Conservation (phyloP, 2,113 vertebrate species). For the Bambusicola thoracicus region DNA sequence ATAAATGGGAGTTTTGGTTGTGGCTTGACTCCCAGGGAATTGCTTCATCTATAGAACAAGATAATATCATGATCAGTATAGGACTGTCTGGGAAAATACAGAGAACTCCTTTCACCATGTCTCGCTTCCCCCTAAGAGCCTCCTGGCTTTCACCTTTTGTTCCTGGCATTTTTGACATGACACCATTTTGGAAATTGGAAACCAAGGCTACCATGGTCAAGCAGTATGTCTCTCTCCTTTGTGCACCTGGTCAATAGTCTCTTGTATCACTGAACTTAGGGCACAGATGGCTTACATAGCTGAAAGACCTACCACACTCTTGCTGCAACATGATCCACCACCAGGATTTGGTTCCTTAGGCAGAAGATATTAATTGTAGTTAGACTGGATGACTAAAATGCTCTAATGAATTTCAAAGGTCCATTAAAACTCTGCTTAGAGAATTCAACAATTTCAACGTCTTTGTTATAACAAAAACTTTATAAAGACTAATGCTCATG, state of each 20-base stretch:
- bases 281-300: slow-evolving; percentile 42
- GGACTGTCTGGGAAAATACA: neutral
- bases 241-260: slow-evolving; percentile 45
- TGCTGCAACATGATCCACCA: slow-evolving; percentile 27
- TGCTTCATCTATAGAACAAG: neutral
- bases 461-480: neutral
- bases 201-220: neutral
- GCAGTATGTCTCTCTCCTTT: slow-evolving; percentile 18
- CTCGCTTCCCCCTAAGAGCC: neutral
- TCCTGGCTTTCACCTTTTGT: neutral
- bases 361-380: slow-evolving; percentile 41
- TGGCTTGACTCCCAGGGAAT: neutral
- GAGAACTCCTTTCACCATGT: slow-evolving; percentile 27
- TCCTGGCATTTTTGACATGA: slow-evolving; percentile 21
- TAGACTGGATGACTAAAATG: slow-evolving; percentile 29
- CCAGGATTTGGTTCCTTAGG: slow-evolving; percentile 26
- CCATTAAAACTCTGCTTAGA: slow-evolving; percentile 21
- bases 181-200: slow-evolving; percentile 35
- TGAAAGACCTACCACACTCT: slow-evolving; percentile 43
- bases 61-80: neutral
- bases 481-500: neutral
- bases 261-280: neutral
- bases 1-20: neutral
- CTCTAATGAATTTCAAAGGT: slow-evolving; percentile 18
- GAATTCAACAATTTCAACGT: neutral